Percentiles rank a stretch among this genome's conserved stretches.
Conservation (phyloP, 2,888 invertebrate species). For the Tanytarsus gracilentus region DNA sequence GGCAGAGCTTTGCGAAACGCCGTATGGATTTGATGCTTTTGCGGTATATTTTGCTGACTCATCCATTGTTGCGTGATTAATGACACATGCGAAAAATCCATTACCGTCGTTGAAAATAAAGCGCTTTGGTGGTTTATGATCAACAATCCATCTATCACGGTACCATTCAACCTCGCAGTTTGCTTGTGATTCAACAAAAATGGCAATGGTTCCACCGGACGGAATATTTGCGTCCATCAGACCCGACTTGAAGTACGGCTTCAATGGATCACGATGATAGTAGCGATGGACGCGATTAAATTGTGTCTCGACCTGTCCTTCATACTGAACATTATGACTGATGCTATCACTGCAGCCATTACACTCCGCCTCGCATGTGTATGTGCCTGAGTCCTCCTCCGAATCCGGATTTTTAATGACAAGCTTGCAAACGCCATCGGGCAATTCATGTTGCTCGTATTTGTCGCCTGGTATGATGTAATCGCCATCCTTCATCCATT, state of each 20-base stretch:
- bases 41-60: slow-evolving; percentile 70
- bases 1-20: slow-evolving; percentile 63
- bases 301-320: slow-evolving; percentile 44
- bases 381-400: slow-evolving; percentile 60
- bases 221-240: slow-evolving; percentile 64
- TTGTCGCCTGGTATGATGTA: slow-evolving; percentile 48
- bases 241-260: slow-evolving; percentile 60
- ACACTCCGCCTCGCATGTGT: slow-evolving; percentile 67
- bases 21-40: slow-evolving; percentile 63
- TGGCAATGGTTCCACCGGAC: slow-evolving; percentile 67
- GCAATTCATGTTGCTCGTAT: slow-evolving; percentile 55
- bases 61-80: slow-evolving; percentile 60
- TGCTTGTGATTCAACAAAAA: slow-evolving; percentile 67
- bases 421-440: slow-evolving; percentile 65
- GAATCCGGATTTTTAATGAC: slow-evolving; percentile 54
- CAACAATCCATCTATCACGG: slow-evolving; percentile 42
- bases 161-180: slow-evolving; percentile 71
- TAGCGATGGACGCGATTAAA: slow-evolving; percentile 42
- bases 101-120: slow-evolving; percentile 56
- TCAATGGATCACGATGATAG: slow-evolving; percentile 46
- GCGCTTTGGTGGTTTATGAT: slow-evolving; percentile 52
- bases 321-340: slow-evolving; percentile 60
- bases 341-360: slow-evolving; percentile 64
- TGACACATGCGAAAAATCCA: slow-evolving; percentile 63
- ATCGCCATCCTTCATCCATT: slow-evolving; percentile 66